Base-by-base conservation (phyloP, 2,113 vertebrate species). In the Puntigrus tetrazona region DNA sequence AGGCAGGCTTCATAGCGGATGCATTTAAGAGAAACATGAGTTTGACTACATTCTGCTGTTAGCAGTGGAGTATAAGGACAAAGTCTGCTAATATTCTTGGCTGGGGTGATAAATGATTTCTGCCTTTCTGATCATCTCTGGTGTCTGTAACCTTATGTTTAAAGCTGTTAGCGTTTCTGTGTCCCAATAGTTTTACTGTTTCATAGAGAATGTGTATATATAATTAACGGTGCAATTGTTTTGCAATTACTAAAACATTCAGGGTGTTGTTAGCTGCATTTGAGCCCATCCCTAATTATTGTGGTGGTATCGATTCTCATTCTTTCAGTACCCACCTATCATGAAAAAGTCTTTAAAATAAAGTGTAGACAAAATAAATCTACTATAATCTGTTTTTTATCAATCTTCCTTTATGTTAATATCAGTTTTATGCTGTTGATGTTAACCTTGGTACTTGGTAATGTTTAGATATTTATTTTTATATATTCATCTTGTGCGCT, bases 11-110 rank as follows among this genome's bases (percentile, higher is more conserved):
- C 61, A 41, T 5, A 86, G 78, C 86, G 22, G 52, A 57, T 57
- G 52, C 7, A 57, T 20, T 57, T n/a, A 9, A 57, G 22, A 55
- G 20, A 55, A 78, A 90, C 90, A 91, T 92, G 92, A 92, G 89
- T 61, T 38, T 55, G 65, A 87, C 94, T 92, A 93, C 89, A 92
- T 93, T 90, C 38, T 55, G 52, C 2, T 22, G 50, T 22, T 22
- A 55, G 50, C 2, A 57, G 52, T 57, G 50, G 50, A 7, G 50
- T 55, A 3, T 57, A 57, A 57, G 7, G 20, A n/a, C 20, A 9
- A 57, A 57, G 20, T n/a, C 7, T n/a, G 20, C n/a, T n/a, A 0
- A n/a, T 57, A 3, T 57, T 22, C 52, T 3, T n/a, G 52, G 52
- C 22, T 3, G 7, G 20, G n/a, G 7, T 57, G 22, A 57, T 57